These are phyloP conservation scores for Scrobipalpa atriplicella DNA, from an alignment of 2,888 invertebrate genomes.

Conservation along the genomic window DNA sequence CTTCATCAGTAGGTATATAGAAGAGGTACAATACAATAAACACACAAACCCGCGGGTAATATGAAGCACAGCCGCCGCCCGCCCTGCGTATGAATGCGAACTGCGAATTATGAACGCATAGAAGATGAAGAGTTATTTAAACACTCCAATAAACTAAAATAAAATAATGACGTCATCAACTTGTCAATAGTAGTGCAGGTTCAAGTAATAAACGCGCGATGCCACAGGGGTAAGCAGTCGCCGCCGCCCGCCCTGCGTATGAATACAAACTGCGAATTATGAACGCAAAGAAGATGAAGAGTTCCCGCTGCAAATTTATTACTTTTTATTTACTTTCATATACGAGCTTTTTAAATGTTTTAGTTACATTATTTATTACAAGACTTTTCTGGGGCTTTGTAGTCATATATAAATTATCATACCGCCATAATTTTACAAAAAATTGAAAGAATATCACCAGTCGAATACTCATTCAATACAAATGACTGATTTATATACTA, in stretches of 20 bases:
- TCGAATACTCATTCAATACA: no score
- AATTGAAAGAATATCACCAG: no score
- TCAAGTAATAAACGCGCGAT: no score
- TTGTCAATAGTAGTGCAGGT: neutral
- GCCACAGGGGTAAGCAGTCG: neutral
- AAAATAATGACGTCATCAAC: neutral
- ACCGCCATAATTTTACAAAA: no score
- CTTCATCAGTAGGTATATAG: no score
- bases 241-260: constrained; percentile 36
- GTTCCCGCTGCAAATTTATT: neutral
- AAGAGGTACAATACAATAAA: neutral
- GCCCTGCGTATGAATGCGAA: constrained; percentile 53
- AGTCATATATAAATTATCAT: no score
- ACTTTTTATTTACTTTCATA: neutral
- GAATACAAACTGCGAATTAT: constrained; percentile 60
- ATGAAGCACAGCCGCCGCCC: neutral
- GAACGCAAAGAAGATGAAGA: constrained; percentile 21
- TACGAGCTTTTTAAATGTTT: neutral
- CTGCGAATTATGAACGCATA: constrained; percentile 46
- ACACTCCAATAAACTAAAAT: neutral
- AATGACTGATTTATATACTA: no score
- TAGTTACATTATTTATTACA: no score
- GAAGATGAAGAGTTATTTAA: no score
- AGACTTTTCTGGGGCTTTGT: no score
- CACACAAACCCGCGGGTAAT: no score